phyloP scores from a whole-genome alignment of 2,113 vertebrate species.

The Saccopteryx bilineata region DNA sequence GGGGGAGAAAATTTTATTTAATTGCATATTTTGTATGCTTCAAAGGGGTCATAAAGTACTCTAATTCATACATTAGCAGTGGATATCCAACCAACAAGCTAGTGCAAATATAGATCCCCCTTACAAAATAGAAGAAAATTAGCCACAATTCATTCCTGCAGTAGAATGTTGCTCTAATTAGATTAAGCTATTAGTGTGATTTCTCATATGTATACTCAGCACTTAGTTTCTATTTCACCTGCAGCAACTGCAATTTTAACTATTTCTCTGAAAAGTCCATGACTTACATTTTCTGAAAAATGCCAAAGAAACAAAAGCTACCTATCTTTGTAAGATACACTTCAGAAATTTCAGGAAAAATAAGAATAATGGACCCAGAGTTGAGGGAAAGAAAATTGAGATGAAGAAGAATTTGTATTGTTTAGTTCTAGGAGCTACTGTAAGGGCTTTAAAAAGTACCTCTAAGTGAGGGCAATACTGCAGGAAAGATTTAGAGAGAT shows the following conservation, averaged over 20 bases:
- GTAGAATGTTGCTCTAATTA: conserved; percentile 49
- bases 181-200: conserved; percentile 50
- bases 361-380: background rate
- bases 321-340: background rate
- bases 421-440: conserved; percentile 13
- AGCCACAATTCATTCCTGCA: conserved; percentile 22
- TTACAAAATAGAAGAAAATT: conserved; percentile 35
- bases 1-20: conserved; percentile 20
- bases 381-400: background rate
- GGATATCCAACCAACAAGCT: conserved; percentile 39
- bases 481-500: background rate
- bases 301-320: conserved; percentile 30
- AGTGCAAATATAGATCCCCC: conserved; percentile 22
- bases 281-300: conserved; percentile 67
- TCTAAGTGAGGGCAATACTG: background rate
- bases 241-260: conserved; percentile 59
- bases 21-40: background rate
- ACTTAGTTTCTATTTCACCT: conserved; percentile 47
- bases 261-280: background rate
- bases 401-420: background rate
- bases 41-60: background rate
- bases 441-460: background rate
- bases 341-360: conserved; percentile 38
- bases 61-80: conserved; percentile 40
- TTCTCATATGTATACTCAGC: conserved; percentile 34